Base-by-base conservation (phyloP, 1,140 invertebrate species). In the Drosophila orena region DNA sequence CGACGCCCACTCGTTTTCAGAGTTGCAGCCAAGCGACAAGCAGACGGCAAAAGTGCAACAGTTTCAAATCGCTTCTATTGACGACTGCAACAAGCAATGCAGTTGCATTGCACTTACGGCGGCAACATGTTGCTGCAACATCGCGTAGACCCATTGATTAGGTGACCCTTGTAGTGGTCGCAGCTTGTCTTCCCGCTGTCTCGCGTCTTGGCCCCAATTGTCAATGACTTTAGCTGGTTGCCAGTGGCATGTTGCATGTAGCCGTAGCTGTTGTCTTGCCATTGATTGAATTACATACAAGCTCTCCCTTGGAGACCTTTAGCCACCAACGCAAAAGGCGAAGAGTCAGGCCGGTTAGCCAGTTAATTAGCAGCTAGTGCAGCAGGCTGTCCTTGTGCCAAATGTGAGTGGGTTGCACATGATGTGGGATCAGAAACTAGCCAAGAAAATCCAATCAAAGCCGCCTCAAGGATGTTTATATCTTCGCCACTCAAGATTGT, bases 261-360 rank as follows among this genome's bases (percentile, higher is more conserved):
- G 75, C 22, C 74, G 76, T 52, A 10, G 38, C 34, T 35, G 56
- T 24, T 59, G 66, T 70, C 44, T 69, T 77, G 78, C 83, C 86
- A 86, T 86, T 86, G 81, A 86, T 86, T 86, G 81, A 86, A 86
- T 86, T 86, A 86, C 83, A 88, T 81, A 86, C 74, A 71, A 81
- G 74, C 47, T 40, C 44, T 68, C 72, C 72, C 72, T 81, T 72
- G 59, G 54, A 54, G 71, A 76, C 64, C 58, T 59, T 50, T 56
- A 35, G n/a, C 46, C 80, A 55, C 80, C 80, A 78, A 81, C 80
- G 81, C 80, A 79, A 73, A 69, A 61, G 47, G 17, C 59, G 50
- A 64, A 68, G 59, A 68, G 64, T 68, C 64, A 68, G 66, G 47
- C 44, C 79, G 73, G 69, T 88, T 76, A 88, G 83, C 83, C 84